phyloP scores from a whole-genome alignment of 2,113 vertebrate species.

The Limanda limanda region DNA sequence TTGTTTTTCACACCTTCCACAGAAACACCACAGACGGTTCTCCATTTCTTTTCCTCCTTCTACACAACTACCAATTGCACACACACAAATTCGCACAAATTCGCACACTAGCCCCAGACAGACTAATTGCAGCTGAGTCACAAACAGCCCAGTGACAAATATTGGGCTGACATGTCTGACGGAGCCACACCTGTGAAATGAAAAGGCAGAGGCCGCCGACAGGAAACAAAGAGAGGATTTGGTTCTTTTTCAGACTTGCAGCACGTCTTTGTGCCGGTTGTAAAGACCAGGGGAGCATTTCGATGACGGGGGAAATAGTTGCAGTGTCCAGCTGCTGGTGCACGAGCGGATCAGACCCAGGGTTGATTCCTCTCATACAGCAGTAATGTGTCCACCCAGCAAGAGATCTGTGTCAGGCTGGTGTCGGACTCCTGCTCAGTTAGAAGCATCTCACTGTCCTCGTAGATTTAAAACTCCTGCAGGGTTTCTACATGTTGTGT shows the following conservation, averaged over 20 bases:
- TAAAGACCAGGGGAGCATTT: neutral
- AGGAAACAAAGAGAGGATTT: conserved; percentile 59
- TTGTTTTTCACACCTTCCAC: neutral
- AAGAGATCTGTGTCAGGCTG: too few relatives aligned
- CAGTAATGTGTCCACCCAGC: too few relatives aligned
- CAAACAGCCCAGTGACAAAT: conserved; percentile 36
- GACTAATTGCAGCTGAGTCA: conserved; percentile 49
- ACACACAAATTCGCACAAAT: neutral
- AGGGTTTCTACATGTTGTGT: too few relatives aligned
- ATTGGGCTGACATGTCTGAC: conserved; percentile 8
- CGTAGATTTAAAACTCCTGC: too few relatives aligned
- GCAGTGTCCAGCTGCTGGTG: conserved; percentile 10
- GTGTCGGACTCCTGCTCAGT: too few relatives aligned
- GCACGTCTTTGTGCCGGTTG: conserved; percentile 23
- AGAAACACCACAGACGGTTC: too few relatives aligned
- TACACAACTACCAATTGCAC: neutral
- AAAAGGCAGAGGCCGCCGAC: conserved; percentile 42
- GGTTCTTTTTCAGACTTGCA: conserved; percentile 15
- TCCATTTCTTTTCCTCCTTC: neutral
- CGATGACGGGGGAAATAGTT: conserved; percentile 37
- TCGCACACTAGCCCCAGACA: neutral
- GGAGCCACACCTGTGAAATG: conserved; percentile 45
- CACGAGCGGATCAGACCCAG: too few relatives aligned
- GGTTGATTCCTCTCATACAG: neutral
- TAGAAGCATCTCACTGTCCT: too few relatives aligned